Percentiles rank a stretch among this genome's conserved stretches.
Conservation (phyloP, 2,113 vertebrate species). For the Cromileptes altivelis region DNA sequence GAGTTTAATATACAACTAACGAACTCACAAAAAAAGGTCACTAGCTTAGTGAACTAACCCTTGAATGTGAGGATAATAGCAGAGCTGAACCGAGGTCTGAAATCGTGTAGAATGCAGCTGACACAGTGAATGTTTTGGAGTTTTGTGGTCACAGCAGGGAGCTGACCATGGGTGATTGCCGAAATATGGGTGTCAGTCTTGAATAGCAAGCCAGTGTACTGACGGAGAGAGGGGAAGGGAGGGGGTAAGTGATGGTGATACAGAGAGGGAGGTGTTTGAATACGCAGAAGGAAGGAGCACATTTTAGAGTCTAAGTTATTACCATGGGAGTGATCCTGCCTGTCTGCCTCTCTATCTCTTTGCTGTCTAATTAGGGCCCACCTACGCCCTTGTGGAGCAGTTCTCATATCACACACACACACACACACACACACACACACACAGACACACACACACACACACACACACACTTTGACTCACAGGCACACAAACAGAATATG, state of each 20-base stretch:
- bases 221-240: neutral
- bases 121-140: slow-evolving; percentile 44
- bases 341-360: slow-evolving; percentile 47
- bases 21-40: slow-evolving; percentile 43
- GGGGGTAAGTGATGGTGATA: neutral
- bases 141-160: slow-evolving; percentile 6
- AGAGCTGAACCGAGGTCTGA: slow-evolving; percentile 56
- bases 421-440: neutral
- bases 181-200: neutral
- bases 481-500: slow-evolving; percentile 52
- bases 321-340: slow-evolving; percentile 10
- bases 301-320: slow-evolving; percentile 29
- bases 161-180: neutral
- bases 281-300: slow-evolving; percentile 22
- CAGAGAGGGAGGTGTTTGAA: neutral
- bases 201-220: neutral
- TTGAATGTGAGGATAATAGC: slow-evolving; percentile 37
- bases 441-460: slow-evolving; percentile 3
- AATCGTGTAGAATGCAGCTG: slow-evolving; percentile 15
- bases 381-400: slow-evolving; percentile 29
- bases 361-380: slow-evolving; percentile 39
- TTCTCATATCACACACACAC: slow-evolving; percentile 24
- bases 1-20: slow-evolving; percentile 52
- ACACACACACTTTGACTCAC: slow-evolving; percentile 13
- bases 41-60: slow-evolving; percentile 22